phyloP scores from a whole-genome alignment of 2,797 vertebrate species.

The Champsocephalus gunnari region DNA sequence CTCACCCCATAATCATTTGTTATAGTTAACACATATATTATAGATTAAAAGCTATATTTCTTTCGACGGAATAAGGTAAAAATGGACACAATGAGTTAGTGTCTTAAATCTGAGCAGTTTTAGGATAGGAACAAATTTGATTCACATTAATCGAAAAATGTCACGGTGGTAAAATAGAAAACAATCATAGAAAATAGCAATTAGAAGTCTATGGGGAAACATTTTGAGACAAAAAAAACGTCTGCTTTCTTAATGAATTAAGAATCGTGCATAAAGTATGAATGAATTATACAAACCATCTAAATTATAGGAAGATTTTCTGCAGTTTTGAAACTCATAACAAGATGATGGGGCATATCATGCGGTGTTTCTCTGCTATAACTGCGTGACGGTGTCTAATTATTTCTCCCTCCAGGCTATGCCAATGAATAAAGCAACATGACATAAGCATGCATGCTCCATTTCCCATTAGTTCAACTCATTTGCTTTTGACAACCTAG shows the following conservation, averaged over 20 bases:
- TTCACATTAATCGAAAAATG: not conserved
- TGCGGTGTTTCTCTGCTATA: constrained; percentile 11
- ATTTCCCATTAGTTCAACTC: constrained; percentile 38
- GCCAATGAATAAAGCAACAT: constrained; percentile 27
- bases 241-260: not conserved
- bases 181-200: not conserved
- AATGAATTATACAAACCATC: not conserved
- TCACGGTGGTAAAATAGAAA: not conserved
- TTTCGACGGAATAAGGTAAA: not conserved
- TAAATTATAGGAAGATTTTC: not conserved
- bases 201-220: no score
- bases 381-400: constrained; percentile 43
- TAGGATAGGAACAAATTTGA: not conserved
- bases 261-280: not conserved
- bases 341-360: constrained; percentile 15
- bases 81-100: not conserved
- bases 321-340: constrained; percentile 22
- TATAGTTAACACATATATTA: not conserved
- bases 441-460: not conserved
- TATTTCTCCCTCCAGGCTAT: constrained; percentile 45
- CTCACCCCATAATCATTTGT: not conserved
- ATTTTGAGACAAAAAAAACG: not conserved
- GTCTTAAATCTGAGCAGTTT: not conserved
- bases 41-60: not conserved
- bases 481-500: constrained; percentile 37